A percentile compares a stretch with the other conserved stretches of the same genome.
Conservation (phyloP, 2,113 vertebrate species). For the Crypturellus undulatus region DNA sequence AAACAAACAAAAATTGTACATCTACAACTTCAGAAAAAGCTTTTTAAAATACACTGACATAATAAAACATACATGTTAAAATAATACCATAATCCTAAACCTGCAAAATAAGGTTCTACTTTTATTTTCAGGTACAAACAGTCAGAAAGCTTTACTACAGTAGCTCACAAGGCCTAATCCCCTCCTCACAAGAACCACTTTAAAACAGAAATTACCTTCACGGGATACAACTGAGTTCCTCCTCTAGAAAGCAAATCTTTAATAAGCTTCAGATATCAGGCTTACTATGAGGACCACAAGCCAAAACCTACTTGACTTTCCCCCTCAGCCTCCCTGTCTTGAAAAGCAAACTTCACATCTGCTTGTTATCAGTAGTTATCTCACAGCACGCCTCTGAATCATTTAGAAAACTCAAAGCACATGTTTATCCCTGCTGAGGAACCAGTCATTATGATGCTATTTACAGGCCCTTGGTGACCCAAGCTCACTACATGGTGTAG, state of each 20-base stretch:
- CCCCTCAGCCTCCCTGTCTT: constrained; percentile 50
- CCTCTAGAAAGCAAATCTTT: neutral
- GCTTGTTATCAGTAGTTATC: constrained; percentile 85
- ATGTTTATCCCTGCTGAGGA: constrained; percentile 81
- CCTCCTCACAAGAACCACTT: neutral
- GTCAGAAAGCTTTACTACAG: neutral
- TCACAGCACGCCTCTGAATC: constrained; percentile 76
- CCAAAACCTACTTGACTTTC: constrained; percentile 47
- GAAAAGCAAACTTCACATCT: constrained; percentile 80
- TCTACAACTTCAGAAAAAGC: constrained; percentile 22
- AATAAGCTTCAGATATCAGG: constrained; percentile 9
- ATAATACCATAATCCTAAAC: neutral
- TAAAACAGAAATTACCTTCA: constrained; percentile 17
- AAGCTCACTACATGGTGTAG: constrained; percentile 41
- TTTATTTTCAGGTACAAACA: neutral
- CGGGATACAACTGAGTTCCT: neutral
- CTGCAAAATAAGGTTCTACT: neutral
- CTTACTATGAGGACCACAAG: constrained; percentile 34
- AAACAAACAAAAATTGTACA: neutral
- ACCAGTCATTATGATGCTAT: constrained; percentile 76
- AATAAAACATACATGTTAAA: constrained; percentile 47
- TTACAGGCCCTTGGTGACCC: constrained; percentile 78
- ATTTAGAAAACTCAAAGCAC: constrained; percentile 86
- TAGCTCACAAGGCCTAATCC: neutral
- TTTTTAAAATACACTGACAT: constrained; percentile 44